phyloP scores from a whole-genome alignment of 2,797 vertebrate genomes.

The Syndactyla subalaris region DNA sequence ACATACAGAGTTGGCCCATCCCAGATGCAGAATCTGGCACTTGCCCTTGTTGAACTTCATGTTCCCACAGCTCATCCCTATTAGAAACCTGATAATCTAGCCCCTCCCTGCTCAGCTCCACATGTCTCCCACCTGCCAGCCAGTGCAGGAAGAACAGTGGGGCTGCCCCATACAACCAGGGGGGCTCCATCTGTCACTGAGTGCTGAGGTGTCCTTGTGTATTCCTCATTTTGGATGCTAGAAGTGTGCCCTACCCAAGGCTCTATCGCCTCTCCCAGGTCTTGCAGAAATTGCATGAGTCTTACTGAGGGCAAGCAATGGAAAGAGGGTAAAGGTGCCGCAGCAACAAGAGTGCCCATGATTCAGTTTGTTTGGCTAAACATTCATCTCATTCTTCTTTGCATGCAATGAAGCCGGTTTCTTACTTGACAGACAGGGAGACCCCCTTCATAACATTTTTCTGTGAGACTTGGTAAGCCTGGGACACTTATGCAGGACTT shows the following conservation, averaged over 20 bases:
- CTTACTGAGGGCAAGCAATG: not conserved
- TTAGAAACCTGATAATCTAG: not conserved
- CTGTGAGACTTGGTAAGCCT: not conserved
- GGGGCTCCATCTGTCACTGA: rapidly evolving
- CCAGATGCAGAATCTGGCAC: not conserved
- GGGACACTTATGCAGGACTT: not conserved
- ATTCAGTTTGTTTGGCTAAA: rapidly evolving
- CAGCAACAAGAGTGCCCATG: not conserved
- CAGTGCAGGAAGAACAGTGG: not conserved
- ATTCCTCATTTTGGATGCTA: rapidly evolving
- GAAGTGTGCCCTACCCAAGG: not conserved
- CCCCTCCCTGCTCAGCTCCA: rapidly evolving
- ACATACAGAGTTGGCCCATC: not conserved
- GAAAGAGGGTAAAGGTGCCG: not conserved
- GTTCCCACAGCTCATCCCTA: not conserved
- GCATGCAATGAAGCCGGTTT: not conserved
- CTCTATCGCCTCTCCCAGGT: not conserved
- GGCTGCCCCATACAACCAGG: rapidly evolving
- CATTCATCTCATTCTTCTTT: not conserved
- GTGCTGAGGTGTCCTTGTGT: not conserved
- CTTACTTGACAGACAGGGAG: not conserved
- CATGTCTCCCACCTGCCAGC: not conserved
- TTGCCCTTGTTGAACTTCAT: not conserved
- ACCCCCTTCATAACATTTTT: not conserved
- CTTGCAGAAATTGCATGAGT: not conserved